Conservation (phyloP, 1,140 invertebrate species). For the Heterodera carotae region DNA sequence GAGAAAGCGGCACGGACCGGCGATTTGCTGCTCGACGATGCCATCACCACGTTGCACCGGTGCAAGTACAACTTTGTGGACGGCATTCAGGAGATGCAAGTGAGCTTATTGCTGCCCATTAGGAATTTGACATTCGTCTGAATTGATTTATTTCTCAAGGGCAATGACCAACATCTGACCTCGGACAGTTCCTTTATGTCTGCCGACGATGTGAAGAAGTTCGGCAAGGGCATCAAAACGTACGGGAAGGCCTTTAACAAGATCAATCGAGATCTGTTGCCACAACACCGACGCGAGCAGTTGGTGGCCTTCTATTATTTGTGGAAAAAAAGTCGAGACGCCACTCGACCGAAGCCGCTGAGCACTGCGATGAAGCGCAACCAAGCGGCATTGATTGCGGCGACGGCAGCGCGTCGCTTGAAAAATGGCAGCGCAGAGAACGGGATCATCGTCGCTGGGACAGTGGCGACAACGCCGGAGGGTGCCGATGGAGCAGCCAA, state of each 20-base stretch:
- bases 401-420: constrained; percentile 30
- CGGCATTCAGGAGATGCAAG: constrained; percentile 51
- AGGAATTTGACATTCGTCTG: not conserved
- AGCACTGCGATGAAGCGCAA: constrained; percentile 43
- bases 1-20: constrained; percentile 42
- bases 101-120: not conserved
- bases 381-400: constrained; percentile 17
- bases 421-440: constrained; percentile 25
- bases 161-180: constrained; percentile 41
- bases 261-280: constrained; percentile 75
- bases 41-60: constrained; percentile 54
- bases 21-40: constrained; percentile 53
- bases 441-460: constrained; percentile 9
- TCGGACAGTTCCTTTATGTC: constrained; percentile 53
- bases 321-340: constrained; percentile 99
- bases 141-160: constrained; percentile 3
- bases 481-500: not conserved
- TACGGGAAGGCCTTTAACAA: constrained; percentile 99
- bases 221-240: constrained; percentile 93
- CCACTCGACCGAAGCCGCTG: constrained; percentile 71
- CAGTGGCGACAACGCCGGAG: constrained; percentile 2
- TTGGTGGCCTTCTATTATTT: constrained; percentile 98
- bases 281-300: constrained; percentile 72
- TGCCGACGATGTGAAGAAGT: constrained; percentile 76
- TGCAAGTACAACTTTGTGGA: constrained; percentile 58